phyloP scores from a whole-genome alignment of 2,797 vertebrate genomes.

The Crypturellus tataupa region DNA sequence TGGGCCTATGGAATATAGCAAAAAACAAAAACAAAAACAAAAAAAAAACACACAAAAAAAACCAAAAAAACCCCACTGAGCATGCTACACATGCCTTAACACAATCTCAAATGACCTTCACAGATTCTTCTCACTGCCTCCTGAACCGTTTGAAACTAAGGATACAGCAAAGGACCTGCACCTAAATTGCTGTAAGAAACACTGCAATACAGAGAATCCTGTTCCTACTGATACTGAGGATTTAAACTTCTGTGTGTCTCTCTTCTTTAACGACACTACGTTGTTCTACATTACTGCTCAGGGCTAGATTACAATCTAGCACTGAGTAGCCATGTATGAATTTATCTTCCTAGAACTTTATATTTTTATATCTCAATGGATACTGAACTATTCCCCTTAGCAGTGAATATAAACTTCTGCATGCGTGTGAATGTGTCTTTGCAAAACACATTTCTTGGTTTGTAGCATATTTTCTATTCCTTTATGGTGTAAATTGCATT shows the following conservation, averaged over 20 bases:
- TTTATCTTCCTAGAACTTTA: neutral
- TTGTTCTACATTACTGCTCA: neutral
- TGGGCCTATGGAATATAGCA: neutral
- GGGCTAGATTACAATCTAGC: neutral
- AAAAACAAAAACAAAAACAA: neutral
- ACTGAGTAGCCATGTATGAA: neutral
- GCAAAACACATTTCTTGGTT: neutral
- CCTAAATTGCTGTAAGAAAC: neutral
- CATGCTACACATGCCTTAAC: neutral
- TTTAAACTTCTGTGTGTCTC: neutral
- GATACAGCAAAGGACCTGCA: neutral
- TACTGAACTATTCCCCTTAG: neutral
- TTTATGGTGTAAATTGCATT: neutral
- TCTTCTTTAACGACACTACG: neutral
- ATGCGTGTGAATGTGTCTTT: neutral
- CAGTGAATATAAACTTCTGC: neutral
- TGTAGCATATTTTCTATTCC: neutral
- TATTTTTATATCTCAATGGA: neutral
- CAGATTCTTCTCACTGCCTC: neutral
- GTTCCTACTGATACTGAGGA: neutral
- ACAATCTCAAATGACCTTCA: constrained; percentile 35
- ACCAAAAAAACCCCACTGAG: neutral
- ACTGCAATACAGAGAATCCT: neutral
- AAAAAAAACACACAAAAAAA: too few relatives aligned
- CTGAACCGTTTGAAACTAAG: neutral